Conservation (phyloP, 2,888 invertebrate species). For the Spilarctia lutea region DNA sequence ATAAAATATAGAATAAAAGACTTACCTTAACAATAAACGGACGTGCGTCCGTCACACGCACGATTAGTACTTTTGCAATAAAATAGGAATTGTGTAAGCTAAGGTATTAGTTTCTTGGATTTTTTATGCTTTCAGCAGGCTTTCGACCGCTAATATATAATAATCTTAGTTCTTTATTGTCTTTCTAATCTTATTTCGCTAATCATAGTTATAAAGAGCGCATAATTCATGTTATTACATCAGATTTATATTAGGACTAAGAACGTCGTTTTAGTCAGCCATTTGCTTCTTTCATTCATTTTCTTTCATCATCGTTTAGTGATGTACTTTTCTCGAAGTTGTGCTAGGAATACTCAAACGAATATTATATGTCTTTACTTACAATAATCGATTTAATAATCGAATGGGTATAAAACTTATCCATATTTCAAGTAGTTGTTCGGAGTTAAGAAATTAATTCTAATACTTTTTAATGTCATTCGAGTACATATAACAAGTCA, state of each 20-base stretch:
- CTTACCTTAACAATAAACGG: conserved; percentile 78
- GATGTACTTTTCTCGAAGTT: conserved; percentile 36
- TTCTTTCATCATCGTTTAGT: conserved; percentile 69
- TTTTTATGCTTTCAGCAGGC: conserved; percentile 64
- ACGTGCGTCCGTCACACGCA: conserved; percentile 74
- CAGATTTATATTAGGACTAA: conserved; percentile 82
- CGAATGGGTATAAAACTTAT: neutral
- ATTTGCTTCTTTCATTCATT: conserved; percentile 84
- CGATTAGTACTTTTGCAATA: conserved; percentile 69
- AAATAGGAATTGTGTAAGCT: conserved; percentile 70
- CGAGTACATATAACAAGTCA: neutral
- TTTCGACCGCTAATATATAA: conserved; percentile 74
- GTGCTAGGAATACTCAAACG: neutral
- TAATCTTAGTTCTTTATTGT: conserved; percentile 71
- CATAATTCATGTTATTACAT: conserved; percentile 88
- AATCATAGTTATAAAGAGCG: conserved; percentile 86
- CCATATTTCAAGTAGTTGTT: neutral
- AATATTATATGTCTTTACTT: neutral
- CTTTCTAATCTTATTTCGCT: conserved; percentile 84
- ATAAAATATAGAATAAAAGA: conserved; percentile 60
- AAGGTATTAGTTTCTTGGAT: conserved; percentile 65
- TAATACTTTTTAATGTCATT: neutral
- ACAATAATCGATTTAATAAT: neutral
- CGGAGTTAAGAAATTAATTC: neutral
- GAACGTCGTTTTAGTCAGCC: conserved; percentile 84